Base-by-base conservation (phyloP, 23 tunicate genomes). In the Clavelina lepadiformis region DNA sequence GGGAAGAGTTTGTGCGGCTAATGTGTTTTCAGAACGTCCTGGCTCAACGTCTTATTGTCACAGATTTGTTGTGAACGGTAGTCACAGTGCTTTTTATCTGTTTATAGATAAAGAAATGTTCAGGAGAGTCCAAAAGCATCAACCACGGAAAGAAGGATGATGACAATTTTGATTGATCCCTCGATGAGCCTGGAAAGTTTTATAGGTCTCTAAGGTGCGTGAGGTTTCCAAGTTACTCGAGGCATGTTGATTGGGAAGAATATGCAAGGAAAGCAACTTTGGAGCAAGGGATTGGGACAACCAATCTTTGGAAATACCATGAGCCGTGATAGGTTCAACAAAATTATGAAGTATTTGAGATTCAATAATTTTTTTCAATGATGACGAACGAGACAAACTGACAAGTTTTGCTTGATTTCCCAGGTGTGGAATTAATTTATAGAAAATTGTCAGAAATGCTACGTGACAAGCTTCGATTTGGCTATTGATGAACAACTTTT, bases 401-500 rank as follows among this genome's bases (percentile, higher is more conserved):
- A 59, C 7, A 59, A 59, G 7, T 59, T 59, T 59, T 29, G 18
- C 36, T 59, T 27, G 65, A 26, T 59, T 59, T 29, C 65, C 36
- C 18, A 59, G 65, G 35, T 53, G 35, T 26, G 35, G 36, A 29
- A 59, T 59, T 59, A 38, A 7, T 59, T 59, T 20, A 59, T 59
- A 59, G 36, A 59, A 59, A 59, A 27, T 59, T 59, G 35, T 59
- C 29, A 59, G 65, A 59, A 59, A 29, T 59, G 36, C 36, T 59
- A 59, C 31, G 36, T 59, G 22, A 7, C 36, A 59, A 59, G n/a
- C 36, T 59, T 59, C 65, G 65, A 59, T 59, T 59, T 59, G 65
- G 31, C 65, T 59, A 59, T 59, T 6, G 36, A 59, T 59, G 65
- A 59, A 59, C 65, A 59, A 59, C 65, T 59, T 59, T 59, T 59